These are phyloP conservation scores for Vulpes lagopus DNA, from an alignment of 2,113 vertebrate species.

Conservation along the genomic window DNA sequence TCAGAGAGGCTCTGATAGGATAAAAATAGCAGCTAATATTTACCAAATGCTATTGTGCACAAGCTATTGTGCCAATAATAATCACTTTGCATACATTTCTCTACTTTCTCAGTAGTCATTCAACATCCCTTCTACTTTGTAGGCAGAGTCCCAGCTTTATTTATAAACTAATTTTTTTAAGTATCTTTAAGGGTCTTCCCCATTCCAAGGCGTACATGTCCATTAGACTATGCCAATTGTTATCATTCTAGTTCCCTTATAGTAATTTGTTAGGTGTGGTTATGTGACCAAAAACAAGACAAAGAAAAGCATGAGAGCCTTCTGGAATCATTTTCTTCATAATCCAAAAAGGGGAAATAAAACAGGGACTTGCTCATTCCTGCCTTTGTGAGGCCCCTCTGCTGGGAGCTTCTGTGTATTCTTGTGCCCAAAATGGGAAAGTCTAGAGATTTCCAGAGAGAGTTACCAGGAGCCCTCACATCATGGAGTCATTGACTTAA, in stretches of 20 bases:
- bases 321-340: not conserved
- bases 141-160: not conserved
- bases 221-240: not conserved
- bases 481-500: not conserved
- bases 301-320: not conserved
- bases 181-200: not conserved
- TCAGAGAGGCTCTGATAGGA: not conserved
- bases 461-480: not conserved
- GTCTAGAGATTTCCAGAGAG: not conserved
- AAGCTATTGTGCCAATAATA: not conserved
- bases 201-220: not conserved
- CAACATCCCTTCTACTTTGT: not conserved
- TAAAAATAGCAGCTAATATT: not conserved
- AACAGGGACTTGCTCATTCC: not conserved
- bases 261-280: not conserved
- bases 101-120: not conserved
- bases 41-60: not conserved
- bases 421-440: not conserved
- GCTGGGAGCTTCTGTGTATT: not conserved
- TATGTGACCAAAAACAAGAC: not conserved
- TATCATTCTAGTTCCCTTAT: not conserved
- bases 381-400: not conserved
- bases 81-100: not conserved
- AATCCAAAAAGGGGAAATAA: not conserved
- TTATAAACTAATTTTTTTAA: not conserved